These are phyloP conservation scores for Formica aserva DNA, from an alignment of 2,888 invertebrate genomes.

Conservation along the genomic window DNA sequence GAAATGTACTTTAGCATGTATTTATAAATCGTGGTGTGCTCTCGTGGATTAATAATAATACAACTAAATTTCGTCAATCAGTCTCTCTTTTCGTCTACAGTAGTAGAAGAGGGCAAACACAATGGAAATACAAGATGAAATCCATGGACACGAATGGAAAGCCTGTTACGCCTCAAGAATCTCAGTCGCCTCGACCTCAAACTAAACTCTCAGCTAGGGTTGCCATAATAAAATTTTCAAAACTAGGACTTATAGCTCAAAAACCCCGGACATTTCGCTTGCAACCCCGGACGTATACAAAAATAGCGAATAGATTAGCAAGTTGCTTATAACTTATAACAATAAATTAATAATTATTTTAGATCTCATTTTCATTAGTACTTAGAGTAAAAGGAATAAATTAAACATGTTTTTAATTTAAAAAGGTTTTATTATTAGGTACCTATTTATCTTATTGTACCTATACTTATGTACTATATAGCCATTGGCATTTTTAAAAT, in stretches of 20 bases:
- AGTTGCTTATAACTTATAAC: not conserved
- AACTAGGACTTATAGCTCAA: not conserved
- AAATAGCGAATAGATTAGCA: not conserved
- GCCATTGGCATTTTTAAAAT: no score
- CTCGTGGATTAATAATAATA: not conserved
- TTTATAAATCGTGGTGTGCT: not conserved
- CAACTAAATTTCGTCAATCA: not conserved
- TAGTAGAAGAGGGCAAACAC: constrained; percentile 84
- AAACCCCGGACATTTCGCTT: not conserved
- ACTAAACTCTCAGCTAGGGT: constrained; percentile 86
- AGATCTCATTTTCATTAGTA: no score
- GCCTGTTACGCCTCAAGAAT: constrained; percentile 81
- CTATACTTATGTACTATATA: no score
- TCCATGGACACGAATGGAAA: constrained; percentile 84
- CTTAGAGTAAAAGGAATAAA: not conserved
- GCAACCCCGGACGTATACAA: no score
- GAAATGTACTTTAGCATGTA: not conserved
- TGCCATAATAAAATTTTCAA: not conserved
- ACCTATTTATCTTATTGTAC: no score
- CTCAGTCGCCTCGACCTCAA: constrained; percentile 84
- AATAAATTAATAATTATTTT: not conserved
- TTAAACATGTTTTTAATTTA: not conserved
- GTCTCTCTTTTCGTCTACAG: constrained; percentile 63
- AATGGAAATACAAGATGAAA: constrained; percentile 85
- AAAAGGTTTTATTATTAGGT: no score